Evolutionary conservation across 2,113 vertebrate species (phyloP).

Genomic region (Turdus rufiventris): DNA sequence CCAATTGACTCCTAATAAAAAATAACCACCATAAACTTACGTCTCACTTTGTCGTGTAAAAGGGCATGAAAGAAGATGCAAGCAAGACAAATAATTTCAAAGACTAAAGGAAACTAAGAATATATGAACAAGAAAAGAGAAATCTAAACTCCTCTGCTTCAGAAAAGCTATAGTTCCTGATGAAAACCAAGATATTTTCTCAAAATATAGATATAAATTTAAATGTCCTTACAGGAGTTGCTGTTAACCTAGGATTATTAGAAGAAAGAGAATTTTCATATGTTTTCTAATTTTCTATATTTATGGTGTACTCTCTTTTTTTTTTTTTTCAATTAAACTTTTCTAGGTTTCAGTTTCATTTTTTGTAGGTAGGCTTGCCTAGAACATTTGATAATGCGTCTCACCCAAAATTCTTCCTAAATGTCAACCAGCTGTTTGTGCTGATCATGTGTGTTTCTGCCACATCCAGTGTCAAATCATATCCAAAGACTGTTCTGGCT

Average conservation of each 20-base stretch:
- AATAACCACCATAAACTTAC: neutral
- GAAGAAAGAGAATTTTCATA: neutral
- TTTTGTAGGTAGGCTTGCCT: neutral
- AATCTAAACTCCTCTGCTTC: neutral
- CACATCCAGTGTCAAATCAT: neutral
- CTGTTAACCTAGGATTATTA: neutral
- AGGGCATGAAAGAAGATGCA: neutral
- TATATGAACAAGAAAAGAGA: neutral
- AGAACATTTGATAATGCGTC: neutral
- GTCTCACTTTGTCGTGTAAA: neutral
- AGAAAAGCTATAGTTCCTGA: neutral
- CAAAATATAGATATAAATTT: neutral
- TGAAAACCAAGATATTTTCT: neutral
- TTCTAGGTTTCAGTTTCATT: neutral
- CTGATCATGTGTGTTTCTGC: neutral
- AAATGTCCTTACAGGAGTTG: neutral
- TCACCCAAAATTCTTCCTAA: neutral
- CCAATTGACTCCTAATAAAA: neutral
- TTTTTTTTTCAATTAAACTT: neutral
- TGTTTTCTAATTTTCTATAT: neutral
- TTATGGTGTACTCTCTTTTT: rapidly evolving
- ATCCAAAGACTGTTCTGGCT: neutral
- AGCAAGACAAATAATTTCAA: neutral
- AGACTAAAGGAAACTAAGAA: neutral
- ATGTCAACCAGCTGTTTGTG: neutral